These are phyloP conservation scores for Phymastichus coffea DNA, from an alignment of 1,140 invertebrate genomes.

Conservation along the genomic window DNA sequence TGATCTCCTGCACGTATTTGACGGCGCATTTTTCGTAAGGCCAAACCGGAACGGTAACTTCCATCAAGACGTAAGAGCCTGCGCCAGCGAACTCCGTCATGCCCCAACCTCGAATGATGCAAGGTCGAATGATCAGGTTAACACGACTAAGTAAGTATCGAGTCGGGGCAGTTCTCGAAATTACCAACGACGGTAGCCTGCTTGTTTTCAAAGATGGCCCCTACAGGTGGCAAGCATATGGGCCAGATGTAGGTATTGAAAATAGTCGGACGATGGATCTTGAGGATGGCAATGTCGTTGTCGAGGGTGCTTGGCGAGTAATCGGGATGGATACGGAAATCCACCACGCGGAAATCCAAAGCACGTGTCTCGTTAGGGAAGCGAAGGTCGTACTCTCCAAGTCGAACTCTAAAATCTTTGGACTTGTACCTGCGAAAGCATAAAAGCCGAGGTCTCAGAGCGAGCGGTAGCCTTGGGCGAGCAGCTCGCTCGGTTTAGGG, in stretches of 20 bases:
- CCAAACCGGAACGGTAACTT: constrained; percentile 82
- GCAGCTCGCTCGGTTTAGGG: too few species aligned
- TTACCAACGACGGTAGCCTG: constrained; percentile 70
- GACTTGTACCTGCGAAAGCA: constrained; percentile 58
- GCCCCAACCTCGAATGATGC: constrained; percentile 70
- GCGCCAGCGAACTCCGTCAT: constrained; percentile 69
- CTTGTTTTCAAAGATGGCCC: constrained; percentile 63
- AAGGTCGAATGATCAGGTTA: too few species aligned
- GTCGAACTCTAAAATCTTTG: constrained; percentile 66
- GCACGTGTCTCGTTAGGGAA: constrained; percentile 63
- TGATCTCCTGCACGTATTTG: constrained; percentile 64
- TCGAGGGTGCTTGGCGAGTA: constrained; percentile 67
- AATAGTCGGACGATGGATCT: constrained; percentile 65
- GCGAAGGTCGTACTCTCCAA: constrained; percentile 80
- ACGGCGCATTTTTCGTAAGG: constrained; percentile 66
- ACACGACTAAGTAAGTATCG: too few species aligned
- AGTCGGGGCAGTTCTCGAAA: too few species aligned
- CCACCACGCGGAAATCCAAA: constrained; percentile 65
- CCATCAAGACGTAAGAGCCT: constrained; percentile 68
- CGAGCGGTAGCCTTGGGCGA: too few species aligned
- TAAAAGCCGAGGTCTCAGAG: too few species aligned
- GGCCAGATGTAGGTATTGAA: constrained; percentile 82
- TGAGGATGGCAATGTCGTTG: constrained; percentile 80
- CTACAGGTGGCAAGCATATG: constrained; percentile 74
- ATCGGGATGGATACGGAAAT: constrained; percentile 65